Base-by-base conservation (phyloP, 2,113 vertebrate species). In the Oriolus oriolus region DNA sequence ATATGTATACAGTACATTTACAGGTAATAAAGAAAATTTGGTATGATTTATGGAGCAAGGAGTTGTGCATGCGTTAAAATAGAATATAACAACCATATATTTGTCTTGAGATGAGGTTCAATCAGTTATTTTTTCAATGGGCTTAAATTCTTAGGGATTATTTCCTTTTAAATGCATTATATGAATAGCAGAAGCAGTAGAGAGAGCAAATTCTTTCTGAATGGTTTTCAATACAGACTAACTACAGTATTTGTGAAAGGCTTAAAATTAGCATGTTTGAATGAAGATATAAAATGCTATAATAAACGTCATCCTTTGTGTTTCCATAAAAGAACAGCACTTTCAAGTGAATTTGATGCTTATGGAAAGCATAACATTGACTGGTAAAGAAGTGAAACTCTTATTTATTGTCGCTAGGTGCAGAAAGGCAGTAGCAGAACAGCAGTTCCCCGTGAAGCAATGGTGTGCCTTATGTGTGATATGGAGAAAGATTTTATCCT, bases 251-350 rank as follows among this genome's bases (percentile, higher is more conserved):
- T 91, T 17, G 0, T 59, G 41, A 77, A 90, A 92, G 39, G 39
- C 42, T 92, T 89, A 82, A 69, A 76, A 75, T 93, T 92, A 80
- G 12, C 64, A 54, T 37, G 37, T 95, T 90, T 94, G 59, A 91
- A 61, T 77, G 66, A 88, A 89, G 59, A 70, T 90, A 91, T 80
- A 59, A 90, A 93, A 88, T 74, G 10, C 24, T 74, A 30, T 33
- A 66, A 94, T 88, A 85, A 82, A 86, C n/a, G 56, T 80, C 3
- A 74, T 42, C 37, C 52, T 87, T 90, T 94, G 59, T 86, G 39
- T 11, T 83, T 80, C 87, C 37, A 52, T 41, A 49, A 86, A 90
- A 71, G 68, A 93, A 64, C 14, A 78, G 8, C 28, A 30, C 30
- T 86, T 90, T 82, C 45, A 73, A 61, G 73, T 73, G 3, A 59